A percentile compares a stretch with the other conserved stretches of the same genome.
These are phyloP conservation scores for Cheilosia variabilis DNA, from an alignment of 2,888 invertebrate genomes.

Conservation along the genomic window DNA sequence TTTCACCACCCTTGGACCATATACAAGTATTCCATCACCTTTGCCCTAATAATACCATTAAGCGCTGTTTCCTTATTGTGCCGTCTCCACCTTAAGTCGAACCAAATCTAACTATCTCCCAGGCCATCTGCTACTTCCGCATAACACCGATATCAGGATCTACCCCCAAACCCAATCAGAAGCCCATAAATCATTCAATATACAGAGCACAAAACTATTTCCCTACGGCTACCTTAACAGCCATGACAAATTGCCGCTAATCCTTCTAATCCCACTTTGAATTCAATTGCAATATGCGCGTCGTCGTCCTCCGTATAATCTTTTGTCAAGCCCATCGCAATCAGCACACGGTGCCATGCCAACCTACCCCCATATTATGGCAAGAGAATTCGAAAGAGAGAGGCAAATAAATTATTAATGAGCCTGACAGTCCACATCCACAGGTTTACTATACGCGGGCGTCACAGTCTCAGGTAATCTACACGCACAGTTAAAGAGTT, in stretches of 20 bases:
- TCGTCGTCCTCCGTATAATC: slow-evolving; percentile 31
- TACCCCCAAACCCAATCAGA: not conserved
- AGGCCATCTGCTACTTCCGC: too few relatives aligned
- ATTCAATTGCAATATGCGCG: not conserved
- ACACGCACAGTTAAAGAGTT: slow-evolving; percentile 47
- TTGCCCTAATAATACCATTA: too few relatives aligned
- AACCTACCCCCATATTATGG: not conserved
- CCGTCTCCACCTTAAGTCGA: too few relatives aligned
- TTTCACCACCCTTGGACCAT: too few relatives aligned
- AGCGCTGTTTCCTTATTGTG: too few relatives aligned
- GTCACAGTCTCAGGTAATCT: slow-evolving; percentile 36
- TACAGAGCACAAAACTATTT: not conserved
- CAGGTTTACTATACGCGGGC: slow-evolving; percentile 48
- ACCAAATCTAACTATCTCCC: too few relatives aligned
- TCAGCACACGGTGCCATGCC: slow-evolving; percentile 3
- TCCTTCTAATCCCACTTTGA: slow-evolving; percentile 34
- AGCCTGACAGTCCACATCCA: slow-evolving; percentile 40
- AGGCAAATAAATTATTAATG: slow-evolving; percentile 39
- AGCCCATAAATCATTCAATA: too few relatives aligned
- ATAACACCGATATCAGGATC: too few relatives aligned
- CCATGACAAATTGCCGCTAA: slow-evolving; percentile 4
- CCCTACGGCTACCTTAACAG: slow-evolving; percentile 14
- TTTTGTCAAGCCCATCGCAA: slow-evolving; percentile 24
- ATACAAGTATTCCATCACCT: too few relatives aligned
- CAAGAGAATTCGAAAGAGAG: slow-evolving; percentile 2